Evolutionary conservation across 2,888 invertebrate species (phyloP), one percentile per base, ranked within the genome.

Genomic region (Yponomeuta plumbellus): DNA sequence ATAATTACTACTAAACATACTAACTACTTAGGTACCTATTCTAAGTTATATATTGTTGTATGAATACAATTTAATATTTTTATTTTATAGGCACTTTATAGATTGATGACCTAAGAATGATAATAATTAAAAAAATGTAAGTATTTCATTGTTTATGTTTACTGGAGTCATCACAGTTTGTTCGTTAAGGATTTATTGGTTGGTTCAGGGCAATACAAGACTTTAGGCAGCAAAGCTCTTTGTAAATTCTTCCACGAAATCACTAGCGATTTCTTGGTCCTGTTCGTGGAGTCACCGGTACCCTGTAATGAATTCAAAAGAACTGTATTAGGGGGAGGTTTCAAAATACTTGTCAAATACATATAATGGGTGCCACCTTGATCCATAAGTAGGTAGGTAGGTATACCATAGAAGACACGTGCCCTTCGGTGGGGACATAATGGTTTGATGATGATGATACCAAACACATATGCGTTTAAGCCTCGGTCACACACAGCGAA

Each of bases 201-300:
- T 13, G 71, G 70, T 57, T 83, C 84, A 3, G 83, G 80, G 66
- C 83, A 83, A 69, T 80, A 81, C 13, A 84, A 70, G 3, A 79
- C 71, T 69, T 79, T 80, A 3, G 86, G 85, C 66, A 86, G 73
- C 68, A 90, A 79, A 66, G 84, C 74, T 66, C 80, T 78, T 2
- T 86, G 80, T 56, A 90, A 78, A 73, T 83, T 77, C 71, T 84
- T 85, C 86, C 89, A 85, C 8, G 84, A 78, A 62, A 84, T 74
- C 17, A 75, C 74, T 71, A 85, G 73, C 2, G 83, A 83, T 68
- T 84, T 81, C 66, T 80, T 68, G 72, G 71, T 68, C 76, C 80
- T 21, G 74, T 75, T 68, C 74, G 74, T 26, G n/a, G 61, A 26
- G 20, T 66, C 62, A 22, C 52, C 52, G 58, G 59, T 59, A 20